Evolutionary conservation across 2,888 invertebrate species (phyloP), one percentile per base, ranked within the genome.

Genomic region (Proisotoma minuta): DNA sequence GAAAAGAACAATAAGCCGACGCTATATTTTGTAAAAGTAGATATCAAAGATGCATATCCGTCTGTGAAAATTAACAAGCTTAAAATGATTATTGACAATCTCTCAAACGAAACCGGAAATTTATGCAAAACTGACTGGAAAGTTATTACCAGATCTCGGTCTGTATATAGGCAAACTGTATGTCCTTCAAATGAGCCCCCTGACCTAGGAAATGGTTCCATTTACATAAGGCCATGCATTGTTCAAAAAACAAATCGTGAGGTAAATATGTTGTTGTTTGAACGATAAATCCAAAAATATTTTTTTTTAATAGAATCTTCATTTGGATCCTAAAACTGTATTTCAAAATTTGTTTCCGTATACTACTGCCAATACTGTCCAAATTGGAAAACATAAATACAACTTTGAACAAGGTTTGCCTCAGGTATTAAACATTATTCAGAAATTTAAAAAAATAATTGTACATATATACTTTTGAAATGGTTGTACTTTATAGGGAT

Each of bases 41-140:
- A 72, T 43, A 70, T 72, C 23, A 29, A 56, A 20, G 67, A 72
- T 50, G 72, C 72, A 1, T 72, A 59, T 54, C 67, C 69, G 1
- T 65, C 69, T 0, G 69, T 72, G 2, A 24, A 53, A 0, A 23
- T 65, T 1, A 34, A 29, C 0, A 50, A 60, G 22, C 39, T 72
- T 27, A 57, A 51, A 3, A 27, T 54, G 8, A 69, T 71, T 47
- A 48, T 71, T 24, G 3, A 40, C n/a, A 23, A 43, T 28, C 18
- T 40, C 0, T 8, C 23, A 3, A 29, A 29, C 40, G 54, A 15
- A 28, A 20, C 18, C 23, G 60, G 28, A 15, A 22, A 34, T 18
- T 27, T 52, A 28, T 3, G 18, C 3, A 5, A 18, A 8, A 26
- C 12, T n/a, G 52, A 52, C 8, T 52, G 24, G 24, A 24, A 24